phyloP scores from a whole-genome alignment of 2,888 invertebrate species.

The Temnothorax unifasciatus region DNA sequence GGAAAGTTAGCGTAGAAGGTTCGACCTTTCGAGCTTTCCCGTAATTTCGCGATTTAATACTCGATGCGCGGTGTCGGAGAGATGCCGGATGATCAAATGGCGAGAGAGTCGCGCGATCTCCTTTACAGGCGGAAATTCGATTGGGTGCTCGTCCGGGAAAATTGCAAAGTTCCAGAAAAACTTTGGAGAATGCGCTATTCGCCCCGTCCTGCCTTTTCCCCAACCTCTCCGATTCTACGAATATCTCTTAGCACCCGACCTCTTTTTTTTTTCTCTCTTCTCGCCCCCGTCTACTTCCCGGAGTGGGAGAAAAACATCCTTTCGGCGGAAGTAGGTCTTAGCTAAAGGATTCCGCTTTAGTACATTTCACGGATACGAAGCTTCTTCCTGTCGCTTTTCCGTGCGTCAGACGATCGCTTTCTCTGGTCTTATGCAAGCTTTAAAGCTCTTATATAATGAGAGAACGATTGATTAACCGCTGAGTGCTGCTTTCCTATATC shows the following conservation, averaged over 20 bases:
- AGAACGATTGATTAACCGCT: conserved; percentile 41
- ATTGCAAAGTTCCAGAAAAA: conserved; percentile 44
- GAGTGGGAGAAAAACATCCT: conserved; percentile 34
- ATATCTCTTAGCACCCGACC: conserved; percentile 41
- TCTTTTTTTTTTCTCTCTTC: conserved; percentile 6
- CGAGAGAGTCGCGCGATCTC: conserved; percentile 25
- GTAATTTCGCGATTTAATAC: conserved; percentile 51
- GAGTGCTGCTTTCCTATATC: conserved; percentile 2
- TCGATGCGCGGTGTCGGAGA: conserved; percentile 1
- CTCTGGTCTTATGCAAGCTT: conserved; percentile 37
- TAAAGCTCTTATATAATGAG: conserved; percentile 29
- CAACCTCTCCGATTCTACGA: neutral
- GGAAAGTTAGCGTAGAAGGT: conserved; percentile 18
- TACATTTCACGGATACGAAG: conserved; percentile 23
- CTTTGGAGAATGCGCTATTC: conserved; percentile 33
- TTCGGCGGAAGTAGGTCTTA: conserved; percentile 18
- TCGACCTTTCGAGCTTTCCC: conserved; percentile 15
- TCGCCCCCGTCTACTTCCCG: neutral
- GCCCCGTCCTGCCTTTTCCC: neutral
- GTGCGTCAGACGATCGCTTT: conserved; percentile 27
- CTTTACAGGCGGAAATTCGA: conserved; percentile 42
- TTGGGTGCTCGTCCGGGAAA: conserved; percentile 31
- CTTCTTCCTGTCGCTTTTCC: conserved; percentile 6
- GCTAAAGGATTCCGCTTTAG: conserved; percentile 23
- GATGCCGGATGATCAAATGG: conserved; percentile 37